Percentiles rank a stretch among this genome's conserved stretches.
Conservation (phyloP, 2,888 invertebrate genomes). For the Coelinius sp. region DNA sequence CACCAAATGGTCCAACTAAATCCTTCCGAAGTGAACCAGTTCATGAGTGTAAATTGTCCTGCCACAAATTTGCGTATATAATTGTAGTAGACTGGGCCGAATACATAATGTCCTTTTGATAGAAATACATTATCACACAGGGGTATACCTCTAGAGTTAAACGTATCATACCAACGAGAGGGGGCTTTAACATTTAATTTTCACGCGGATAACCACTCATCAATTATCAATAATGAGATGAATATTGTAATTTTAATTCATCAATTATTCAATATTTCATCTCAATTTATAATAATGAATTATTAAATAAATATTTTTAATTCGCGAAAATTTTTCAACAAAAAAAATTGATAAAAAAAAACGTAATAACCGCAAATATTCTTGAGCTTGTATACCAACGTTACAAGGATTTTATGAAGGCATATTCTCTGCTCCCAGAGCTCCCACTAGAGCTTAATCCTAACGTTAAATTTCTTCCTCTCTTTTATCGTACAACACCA, state of each 20-base stretch:
- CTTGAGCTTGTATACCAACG: constrained; percentile 46
- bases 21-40: constrained; percentile 48
- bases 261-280: constrained; percentile 10
- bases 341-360: neutral
- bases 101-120: constrained; percentile 47
- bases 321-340: too few species aligned
- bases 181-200: constrained; percentile 25
- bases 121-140: constrained; percentile 45
- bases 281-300: neutral
- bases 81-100: constrained; percentile 48
- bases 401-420: constrained; percentile 51
- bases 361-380: constrained; percentile 20
- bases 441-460: constrained; percentile 40
- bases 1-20: constrained; percentile 36
- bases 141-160: neutral
- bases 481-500: constrained; percentile 23
- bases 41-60: constrained; percentile 52
- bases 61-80: constrained; percentile 51
- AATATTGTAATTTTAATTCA: constrained; percentile 11
- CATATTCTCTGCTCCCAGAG: constrained; percentile 16
- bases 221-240: constrained; percentile 31
- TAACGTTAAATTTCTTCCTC: constrained; percentile 32
- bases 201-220: constrained; percentile 29
- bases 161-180: constrained; percentile 4
- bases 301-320: too few species aligned